Percentiles rank a stretch among this genome's conserved stretches.
Evolutionary conservation across 1,140 invertebrate species (phyloP).

Genomic region (Octopus sinensis): DNA sequence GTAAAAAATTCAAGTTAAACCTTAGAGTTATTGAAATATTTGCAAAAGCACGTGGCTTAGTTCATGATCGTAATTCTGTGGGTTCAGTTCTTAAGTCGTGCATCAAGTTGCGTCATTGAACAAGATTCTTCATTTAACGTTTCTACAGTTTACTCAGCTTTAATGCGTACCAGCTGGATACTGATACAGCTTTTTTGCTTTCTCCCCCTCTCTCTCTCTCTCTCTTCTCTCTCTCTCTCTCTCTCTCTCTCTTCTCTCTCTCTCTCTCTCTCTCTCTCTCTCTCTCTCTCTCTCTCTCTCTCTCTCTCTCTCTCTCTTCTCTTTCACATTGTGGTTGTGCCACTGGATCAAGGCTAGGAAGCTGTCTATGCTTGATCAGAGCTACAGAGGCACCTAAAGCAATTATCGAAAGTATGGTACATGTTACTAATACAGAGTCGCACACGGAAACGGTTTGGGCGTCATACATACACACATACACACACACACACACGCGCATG

Average conservation of each 20-base stretch:
- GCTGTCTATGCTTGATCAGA: no score
- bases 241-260: constrained; percentile 17
- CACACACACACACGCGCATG: no score
- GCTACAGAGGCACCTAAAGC: no score
- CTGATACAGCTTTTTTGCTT: not conserved
- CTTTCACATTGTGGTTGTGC: no score
- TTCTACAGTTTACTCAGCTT: constrained; percentile 6
- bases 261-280: constrained; percentile 20
- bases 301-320: constrained; percentile 20
- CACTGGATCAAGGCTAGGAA: no score
- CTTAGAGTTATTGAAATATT: no score
- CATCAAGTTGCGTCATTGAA: not conserved
- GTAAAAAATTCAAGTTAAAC: not conserved
- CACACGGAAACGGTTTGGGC: no score
- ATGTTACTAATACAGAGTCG: no score
- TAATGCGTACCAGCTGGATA: not conserved
- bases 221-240: constrained; percentile 13
- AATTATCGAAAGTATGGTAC: no score
- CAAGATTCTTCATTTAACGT: not conserved
- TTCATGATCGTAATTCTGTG: not conserved
- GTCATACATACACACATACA: no score
- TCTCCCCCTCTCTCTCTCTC: constrained; percentile 19
- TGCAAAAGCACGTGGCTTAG: no score
- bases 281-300: constrained; percentile 15
- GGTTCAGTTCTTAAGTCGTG: not conserved